Percentiles rank a stretch among this genome's conserved stretches.
phyloP scores from a whole-genome alignment of 1,140 invertebrate species.

The Halictus rubicundus region DNA sequence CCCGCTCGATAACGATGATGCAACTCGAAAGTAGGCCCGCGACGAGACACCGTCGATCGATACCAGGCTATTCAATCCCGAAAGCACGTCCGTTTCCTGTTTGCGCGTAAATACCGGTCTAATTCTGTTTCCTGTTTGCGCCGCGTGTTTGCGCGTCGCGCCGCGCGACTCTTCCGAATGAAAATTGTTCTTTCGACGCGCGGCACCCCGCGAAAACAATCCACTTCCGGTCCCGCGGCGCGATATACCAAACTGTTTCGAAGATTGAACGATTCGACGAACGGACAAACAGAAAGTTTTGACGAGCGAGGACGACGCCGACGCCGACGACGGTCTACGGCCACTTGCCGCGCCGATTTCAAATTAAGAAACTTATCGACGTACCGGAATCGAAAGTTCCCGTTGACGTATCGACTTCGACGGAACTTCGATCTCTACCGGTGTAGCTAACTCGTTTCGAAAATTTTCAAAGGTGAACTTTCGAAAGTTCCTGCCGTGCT shows the following conservation, averaged over 20 bases:
- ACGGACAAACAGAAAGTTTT: neutral
- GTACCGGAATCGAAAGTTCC: too few relatives aligned
- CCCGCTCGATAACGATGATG: neutral
- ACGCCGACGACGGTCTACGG: too few relatives aligned
- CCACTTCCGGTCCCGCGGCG: neutral
- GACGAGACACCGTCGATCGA: slow-evolving; percentile 34
- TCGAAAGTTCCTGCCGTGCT: too few relatives aligned
- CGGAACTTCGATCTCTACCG: too few relatives aligned
- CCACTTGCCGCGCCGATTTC: neutral
- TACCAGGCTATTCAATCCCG: slow-evolving; percentile 59
- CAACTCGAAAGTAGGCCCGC: neutral
- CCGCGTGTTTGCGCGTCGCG: slow-evolving; percentile 50
- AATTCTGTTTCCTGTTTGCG: slow-evolving; percentile 64
- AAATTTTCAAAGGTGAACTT: too few relatives aligned
- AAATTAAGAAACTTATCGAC: neutral
- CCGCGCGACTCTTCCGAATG: slow-evolving; percentile 42
- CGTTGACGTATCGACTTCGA: too few relatives aligned
- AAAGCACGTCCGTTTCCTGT: slow-evolving; percentile 61
- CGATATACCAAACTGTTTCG: neutral
- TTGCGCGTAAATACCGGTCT: slow-evolving; percentile 65
- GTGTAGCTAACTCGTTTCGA: too few relatives aligned
- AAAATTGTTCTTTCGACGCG: slow-evolving; percentile 62
- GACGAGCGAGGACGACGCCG: neutral
- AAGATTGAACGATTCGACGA: neutral
- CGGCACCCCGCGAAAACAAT: neutral